phyloP scores from a whole-genome alignment of 2,113 vertebrate species.

The Axis porcinus region DNA sequence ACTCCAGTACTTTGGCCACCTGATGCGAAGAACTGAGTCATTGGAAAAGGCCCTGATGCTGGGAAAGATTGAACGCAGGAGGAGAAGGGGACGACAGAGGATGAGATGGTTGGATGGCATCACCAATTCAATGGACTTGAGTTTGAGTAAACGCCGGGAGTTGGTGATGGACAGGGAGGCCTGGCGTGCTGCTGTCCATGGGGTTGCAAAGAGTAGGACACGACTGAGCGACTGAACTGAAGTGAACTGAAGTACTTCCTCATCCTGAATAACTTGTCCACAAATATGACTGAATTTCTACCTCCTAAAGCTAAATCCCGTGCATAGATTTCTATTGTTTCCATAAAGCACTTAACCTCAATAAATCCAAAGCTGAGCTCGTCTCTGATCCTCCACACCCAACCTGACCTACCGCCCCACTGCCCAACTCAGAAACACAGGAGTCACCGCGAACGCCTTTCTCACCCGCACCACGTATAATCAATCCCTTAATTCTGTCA shows the following conservation, averaged over 20 bases:
- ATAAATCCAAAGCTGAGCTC: not conserved
- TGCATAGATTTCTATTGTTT: not conserved
- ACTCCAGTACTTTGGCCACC: not conserved
- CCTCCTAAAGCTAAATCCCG: not conserved
- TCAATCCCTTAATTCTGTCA: not conserved
- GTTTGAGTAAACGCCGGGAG: not conserved
- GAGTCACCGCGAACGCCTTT: not conserved
- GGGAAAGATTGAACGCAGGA: not conserved
- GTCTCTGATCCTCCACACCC: not conserved
- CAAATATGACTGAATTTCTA: not conserved
- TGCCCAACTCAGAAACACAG: not conserved
- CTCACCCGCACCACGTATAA: not conserved
- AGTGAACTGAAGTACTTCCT: not conserved
- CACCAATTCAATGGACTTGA: not conserved
- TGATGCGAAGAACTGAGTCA: not conserved
- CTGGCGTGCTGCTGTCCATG: accelerated
- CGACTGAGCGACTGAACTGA: not conserved
- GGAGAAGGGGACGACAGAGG: not conserved
- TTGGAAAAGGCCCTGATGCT: not conserved
- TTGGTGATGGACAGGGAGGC: not conserved
- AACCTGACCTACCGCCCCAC: not conserved
- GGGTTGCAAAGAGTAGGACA: not conserved
- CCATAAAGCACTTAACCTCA: not conserved
- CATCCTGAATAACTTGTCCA: not conserved
- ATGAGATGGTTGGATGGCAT: not conserved